These are phyloP conservation scores for Porphyrio hochstetteri DNA, from an alignment of 2,113 vertebrate species.

Conservation along the genomic window DNA sequence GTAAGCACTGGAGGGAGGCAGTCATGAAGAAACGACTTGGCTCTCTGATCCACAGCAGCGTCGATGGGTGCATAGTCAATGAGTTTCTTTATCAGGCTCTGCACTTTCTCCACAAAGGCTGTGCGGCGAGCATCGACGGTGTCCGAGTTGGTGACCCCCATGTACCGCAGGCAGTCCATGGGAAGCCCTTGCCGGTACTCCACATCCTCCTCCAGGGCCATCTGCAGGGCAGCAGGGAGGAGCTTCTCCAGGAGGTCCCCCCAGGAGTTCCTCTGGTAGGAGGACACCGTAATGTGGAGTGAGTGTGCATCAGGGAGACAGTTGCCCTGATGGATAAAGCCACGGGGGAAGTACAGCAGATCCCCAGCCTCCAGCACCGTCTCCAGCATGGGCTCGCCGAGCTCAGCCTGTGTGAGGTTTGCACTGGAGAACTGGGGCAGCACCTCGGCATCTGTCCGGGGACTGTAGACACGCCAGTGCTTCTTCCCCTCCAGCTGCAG, in stretches of 20 bases:
- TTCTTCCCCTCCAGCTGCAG: conserved; percentile 96
- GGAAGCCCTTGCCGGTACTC: conserved; percentile 92
- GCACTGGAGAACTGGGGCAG: conserved; percentile 72
- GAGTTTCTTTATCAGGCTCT: conserved; percentile 84
- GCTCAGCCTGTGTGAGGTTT: conserved; percentile 85
- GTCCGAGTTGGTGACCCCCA: conserved; percentile 91
- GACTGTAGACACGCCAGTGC: conserved; percentile 92
- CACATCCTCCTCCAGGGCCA: conserved; percentile 91
- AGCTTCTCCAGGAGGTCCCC: conserved; percentile 89
- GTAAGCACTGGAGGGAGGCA: conserved; percentile 89
- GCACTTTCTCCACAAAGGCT: conserved; percentile 81
- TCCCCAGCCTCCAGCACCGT: conserved; percentile 90
- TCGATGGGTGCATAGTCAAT: conserved; percentile 85
- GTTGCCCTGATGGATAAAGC: conserved; percentile 92
- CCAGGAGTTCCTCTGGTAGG: conserved; percentile 95
- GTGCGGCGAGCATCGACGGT: conserved; percentile 78
- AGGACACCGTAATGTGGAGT: conserved; percentile 92
- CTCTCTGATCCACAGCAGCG: conserved; percentile 93
- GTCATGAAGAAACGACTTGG: conserved; percentile 89
- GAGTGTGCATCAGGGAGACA: conserved; percentile 89
- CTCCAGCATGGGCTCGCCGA: conserved; percentile 88
- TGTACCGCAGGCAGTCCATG: conserved; percentile 88
- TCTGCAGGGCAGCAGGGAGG: conserved; percentile 87
- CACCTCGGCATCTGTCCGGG: conserved; percentile 72
- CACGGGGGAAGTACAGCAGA: conserved; percentile 93